These are phyloP conservation scores for Dasyprocta punctata DNA, from an alignment of 2,113 vertebrate species.

Conservation along the genomic window DNA sequence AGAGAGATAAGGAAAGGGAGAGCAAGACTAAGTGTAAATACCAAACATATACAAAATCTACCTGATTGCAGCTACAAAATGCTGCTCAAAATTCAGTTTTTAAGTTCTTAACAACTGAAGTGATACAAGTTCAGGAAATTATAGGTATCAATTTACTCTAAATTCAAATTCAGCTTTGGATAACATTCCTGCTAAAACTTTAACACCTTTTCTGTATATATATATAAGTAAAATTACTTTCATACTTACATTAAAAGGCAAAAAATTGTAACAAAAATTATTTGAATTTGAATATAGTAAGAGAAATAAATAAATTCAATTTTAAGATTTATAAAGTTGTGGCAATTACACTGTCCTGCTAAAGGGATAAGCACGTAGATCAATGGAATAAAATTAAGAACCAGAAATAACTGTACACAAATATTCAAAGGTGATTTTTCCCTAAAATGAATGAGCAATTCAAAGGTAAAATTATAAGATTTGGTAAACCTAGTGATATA, in stretches of 20 bases:
- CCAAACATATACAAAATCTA: too few species aligned
- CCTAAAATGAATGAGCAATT: not conserved
- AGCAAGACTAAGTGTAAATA: not conserved
- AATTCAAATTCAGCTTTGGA: not conserved
- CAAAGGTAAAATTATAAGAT: accelerated
- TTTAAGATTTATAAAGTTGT: not conserved
- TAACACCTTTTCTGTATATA: too few species aligned
- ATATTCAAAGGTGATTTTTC: not conserved
- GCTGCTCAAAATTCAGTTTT: not conserved
- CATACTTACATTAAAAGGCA: not conserved
- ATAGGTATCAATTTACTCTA: not conserved
- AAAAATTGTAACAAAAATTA: too few species aligned
- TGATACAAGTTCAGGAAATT: not conserved
- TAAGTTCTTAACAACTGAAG: not conserved
- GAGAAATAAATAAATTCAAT: not conserved
- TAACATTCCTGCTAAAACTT: not conserved
- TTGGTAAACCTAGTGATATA: not conserved
- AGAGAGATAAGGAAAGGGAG: not conserved
- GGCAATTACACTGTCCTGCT: accelerated
- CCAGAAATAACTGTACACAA: not conserved
- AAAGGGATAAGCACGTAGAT: not conserved
- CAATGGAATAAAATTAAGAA: not conserved
- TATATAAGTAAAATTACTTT: not conserved
- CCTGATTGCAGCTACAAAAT: not conserved
- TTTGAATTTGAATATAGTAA: not conserved